These are phyloP conservation scores for Ceratitis capitata DNA, from an alignment of 1,140 invertebrate species.

Conservation along the genomic window DNA sequence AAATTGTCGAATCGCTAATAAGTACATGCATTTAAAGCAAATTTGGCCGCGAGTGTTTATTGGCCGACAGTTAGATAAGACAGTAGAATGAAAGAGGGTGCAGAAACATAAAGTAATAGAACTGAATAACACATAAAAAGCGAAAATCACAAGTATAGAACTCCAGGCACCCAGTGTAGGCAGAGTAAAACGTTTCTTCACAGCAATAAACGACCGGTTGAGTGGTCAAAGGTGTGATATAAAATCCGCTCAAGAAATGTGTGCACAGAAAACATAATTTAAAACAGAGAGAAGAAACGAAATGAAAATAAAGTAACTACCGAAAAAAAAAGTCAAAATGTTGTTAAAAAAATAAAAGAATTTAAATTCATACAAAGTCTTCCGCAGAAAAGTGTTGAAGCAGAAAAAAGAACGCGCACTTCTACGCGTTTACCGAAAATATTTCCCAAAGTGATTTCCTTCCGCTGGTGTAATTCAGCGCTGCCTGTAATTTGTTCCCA, in stretches of 20 bases:
- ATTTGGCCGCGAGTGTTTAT: background rate
- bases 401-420: conserved; percentile 31
- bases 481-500: background rate
- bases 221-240: background rate
- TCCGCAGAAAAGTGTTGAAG: conserved; percentile 38
- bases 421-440: background rate
- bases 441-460: background rate
- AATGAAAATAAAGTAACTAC: background rate
- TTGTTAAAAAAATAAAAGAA: background rate
- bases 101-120: too few species aligned
- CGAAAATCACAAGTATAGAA: too few species aligned
- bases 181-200: background rate
- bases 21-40: background rate
- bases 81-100: background rate
- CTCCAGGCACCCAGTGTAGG: too few species aligned
- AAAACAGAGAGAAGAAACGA: background rate
- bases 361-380: background rate
- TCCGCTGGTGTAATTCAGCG: background rate
- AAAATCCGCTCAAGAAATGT: background rate
- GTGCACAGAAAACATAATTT: background rate
- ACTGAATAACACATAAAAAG: too few species aligned
- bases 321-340: background rate
- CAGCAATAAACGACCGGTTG: background rate
- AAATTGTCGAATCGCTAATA: conserved; percentile 35
- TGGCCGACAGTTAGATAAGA: background rate